phyloP scores from a whole-genome alignment of 1,140 invertebrate genomes.

The Andricus grossulariae region DNA sequence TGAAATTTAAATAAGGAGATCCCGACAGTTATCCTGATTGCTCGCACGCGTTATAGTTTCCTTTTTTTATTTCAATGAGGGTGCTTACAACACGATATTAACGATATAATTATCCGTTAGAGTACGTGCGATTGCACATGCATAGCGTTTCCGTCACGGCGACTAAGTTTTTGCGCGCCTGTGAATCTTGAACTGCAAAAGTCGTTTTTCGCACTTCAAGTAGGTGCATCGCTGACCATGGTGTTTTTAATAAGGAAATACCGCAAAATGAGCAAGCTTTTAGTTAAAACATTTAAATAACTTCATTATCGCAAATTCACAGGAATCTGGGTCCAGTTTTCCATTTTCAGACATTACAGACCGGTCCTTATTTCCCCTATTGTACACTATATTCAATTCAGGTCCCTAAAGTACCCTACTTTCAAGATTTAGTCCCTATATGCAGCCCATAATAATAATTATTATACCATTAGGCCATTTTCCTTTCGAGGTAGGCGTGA shows the following conservation, averaged over 20 bases:
- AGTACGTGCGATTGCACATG: constrained; percentile 54
- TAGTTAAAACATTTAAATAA: too few relatives aligned
- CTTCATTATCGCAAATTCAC: too few relatives aligned
- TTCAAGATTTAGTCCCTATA: too few relatives aligned
- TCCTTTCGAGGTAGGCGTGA: too few relatives aligned
- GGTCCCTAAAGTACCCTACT: too few relatives aligned
- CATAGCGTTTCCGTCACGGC: constrained; percentile 60
- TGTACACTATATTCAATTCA: too few relatives aligned
- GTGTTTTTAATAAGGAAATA: neutral
- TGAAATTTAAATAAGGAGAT: too few relatives aligned
- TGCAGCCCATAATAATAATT: too few relatives aligned
- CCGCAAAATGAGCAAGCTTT: neutral
- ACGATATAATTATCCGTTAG: constrained; percentile 65
- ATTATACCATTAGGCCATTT: too few relatives aligned
- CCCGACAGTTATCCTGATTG: neutral
- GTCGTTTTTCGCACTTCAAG: constrained; percentile 54
- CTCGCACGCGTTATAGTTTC: neutral
- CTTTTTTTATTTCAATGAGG: constrained; percentile 30
- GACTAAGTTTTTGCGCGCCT: constrained; percentile 55
- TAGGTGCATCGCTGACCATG: neutral
- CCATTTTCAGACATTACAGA: too few relatives aligned
- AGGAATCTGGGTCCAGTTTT: too few relatives aligned
- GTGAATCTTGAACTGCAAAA: constrained; percentile 54
- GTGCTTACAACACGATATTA: constrained; percentile 54
- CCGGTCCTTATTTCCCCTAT: too few relatives aligned